A percentile compares a stretch with the other conserved stretches of the same genome.
phyloP scores from a whole-genome alignment of 2,797 vertebrate genomes.

The Sus cebifrons region DNA sequence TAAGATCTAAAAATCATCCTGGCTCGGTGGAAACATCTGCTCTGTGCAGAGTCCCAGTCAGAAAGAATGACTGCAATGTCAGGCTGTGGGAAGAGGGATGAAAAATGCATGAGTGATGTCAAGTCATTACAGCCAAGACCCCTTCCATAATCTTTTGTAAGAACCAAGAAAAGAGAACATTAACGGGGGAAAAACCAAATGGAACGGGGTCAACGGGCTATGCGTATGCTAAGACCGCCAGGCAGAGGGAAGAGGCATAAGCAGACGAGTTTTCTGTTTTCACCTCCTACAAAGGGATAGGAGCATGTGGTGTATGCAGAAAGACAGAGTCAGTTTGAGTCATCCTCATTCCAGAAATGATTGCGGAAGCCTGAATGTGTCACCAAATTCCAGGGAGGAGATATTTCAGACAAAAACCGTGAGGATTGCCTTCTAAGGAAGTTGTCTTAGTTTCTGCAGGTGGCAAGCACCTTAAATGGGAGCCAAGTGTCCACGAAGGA shows the following conservation, averaged over 20 bases:
- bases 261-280: background rate
- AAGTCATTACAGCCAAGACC: background rate
- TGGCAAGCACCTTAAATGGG: background rate
- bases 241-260: background rate
- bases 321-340: background rate
- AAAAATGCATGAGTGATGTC: constrained; percentile 44
- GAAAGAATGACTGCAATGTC: constrained; percentile 60
- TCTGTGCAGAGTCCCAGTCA: constrained; percentile 57
- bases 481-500: background rate
- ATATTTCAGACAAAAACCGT: constrained; percentile 11
- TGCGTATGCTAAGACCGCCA: background rate
- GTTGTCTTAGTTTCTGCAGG: background rate
- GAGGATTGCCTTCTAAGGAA: constrained; percentile 50
- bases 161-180: constrained; percentile 50
- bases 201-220: background rate
- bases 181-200: background rate
- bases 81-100: constrained; percentile 19
- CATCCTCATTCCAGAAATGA: constrained; percentile 59
- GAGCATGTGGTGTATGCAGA: background rate
- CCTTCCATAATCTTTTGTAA: constrained; percentile 40
- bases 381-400: constrained; percentile 59
- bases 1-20: constrained; percentile 68
- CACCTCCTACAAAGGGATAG: background rate
- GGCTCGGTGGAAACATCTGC: constrained; percentile 76
- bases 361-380: background rate